A percentile compares a stretch with the other conserved stretches of the same genome.
Evolutionary conservation across 2,113 vertebrate genomes (phyloP).

Genomic region (Ochotona curzoniae): DNA sequence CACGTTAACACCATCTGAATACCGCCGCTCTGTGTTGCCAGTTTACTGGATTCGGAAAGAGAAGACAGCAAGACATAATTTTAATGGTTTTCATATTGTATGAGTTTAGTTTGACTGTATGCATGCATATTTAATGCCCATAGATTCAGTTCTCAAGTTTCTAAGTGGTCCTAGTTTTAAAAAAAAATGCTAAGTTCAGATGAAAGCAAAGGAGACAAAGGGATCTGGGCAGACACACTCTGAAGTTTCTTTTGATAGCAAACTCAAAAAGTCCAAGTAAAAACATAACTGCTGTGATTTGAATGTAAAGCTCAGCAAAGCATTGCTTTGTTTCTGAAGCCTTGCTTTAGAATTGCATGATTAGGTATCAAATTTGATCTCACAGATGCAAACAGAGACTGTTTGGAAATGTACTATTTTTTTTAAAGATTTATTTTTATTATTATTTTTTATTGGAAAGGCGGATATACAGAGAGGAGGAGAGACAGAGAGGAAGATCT

Average conservation of each 20-base stretch:
- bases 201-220: background rate
- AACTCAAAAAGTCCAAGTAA: background rate
- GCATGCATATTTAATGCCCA: slow-evolving; percentile 42
- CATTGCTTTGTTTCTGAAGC: background rate
- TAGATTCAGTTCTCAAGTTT: slow-evolving; percentile 14
- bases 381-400: background rate
- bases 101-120: background rate
- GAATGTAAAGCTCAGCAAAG: background rate
- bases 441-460: too few relatives aligned
- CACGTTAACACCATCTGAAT: background rate
- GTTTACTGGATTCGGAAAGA: background rate
- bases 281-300: background rate
- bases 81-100: background rate
- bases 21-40: background rate
- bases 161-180: background rate
- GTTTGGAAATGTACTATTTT: slow-evolving; percentile 37
- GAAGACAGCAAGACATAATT: background rate
- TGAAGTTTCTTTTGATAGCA: slow-evolving; percentile 2
- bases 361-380: background rate
- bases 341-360: background rate
- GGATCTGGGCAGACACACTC: background rate
- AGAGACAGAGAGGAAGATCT: too few relatives aligned
- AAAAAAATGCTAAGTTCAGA: background rate
- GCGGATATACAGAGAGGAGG: too few relatives aligned
- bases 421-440: too few relatives aligned